phyloP scores from a whole-genome alignment of 1,140 invertebrate genomes.

The Bombus huntii region DNA sequence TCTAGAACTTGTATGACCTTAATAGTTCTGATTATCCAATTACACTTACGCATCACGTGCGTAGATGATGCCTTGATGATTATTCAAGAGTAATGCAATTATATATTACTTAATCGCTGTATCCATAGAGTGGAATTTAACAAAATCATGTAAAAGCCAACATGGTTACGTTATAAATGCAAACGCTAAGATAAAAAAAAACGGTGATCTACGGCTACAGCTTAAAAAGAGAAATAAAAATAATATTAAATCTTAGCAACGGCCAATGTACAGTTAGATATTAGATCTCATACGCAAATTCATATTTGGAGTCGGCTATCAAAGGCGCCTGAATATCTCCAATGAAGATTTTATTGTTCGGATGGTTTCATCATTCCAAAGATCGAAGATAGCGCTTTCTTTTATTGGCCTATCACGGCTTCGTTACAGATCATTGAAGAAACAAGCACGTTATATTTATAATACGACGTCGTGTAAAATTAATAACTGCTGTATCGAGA shows the following conservation, averaged over 20 bases:
- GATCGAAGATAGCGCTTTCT: conserved; percentile 1
- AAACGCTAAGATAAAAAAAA: not conserved
- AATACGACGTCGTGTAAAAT: not conserved
- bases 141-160: not conserved
- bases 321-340: conserved; percentile 12
- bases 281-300: conserved; percentile 8
- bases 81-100: not conserved
- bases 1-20: not conserved
- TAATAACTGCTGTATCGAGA: conserved; percentile 1
- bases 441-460: conserved; percentile 18
- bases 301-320: conserved; percentile 4
- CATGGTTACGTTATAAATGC: not conserved
- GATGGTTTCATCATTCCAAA: conserved; percentile 9
- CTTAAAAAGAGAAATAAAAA: not conserved
- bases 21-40: not conserved
- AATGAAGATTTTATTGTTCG: not conserved
- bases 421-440: not conserved
- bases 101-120: no score
- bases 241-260: conserved; percentile 19
- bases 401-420: not conserved
- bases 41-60: not conserved
- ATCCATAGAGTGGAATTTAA: not conserved
- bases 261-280: conserved; percentile 61
- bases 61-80: not conserved
- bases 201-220: not conserved